Evolutionary conservation across 2,797 vertebrate species (phyloP).

Genomic region (Lepilemur ruficaudatus): DNA sequence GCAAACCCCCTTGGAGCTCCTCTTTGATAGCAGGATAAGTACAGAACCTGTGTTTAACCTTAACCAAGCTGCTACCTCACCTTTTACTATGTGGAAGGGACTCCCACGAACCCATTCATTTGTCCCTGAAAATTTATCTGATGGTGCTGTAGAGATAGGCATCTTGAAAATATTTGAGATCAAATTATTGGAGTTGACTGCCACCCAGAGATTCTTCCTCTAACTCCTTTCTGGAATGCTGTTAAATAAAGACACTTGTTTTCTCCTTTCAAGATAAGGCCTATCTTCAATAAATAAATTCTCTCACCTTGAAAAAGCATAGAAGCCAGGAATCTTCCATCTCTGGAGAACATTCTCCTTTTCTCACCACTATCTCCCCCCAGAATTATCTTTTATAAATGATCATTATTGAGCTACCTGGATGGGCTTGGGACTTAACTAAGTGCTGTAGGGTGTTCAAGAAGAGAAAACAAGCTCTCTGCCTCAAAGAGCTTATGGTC

Average conservation of each 20-base stretch:
- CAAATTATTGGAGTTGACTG: constrained; percentile 9
- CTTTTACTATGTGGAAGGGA: not conserved
- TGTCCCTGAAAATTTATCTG: constrained; percentile 10
- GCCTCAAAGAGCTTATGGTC: not conserved
- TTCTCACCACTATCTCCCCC: not conserved
- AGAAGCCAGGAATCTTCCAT: not conserved
- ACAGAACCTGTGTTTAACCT: not conserved
- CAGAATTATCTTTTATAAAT: constrained; percentile 9
- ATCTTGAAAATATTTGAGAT: constrained; percentile 32
- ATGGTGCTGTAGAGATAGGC: not conserved
- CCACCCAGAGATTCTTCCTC: not conserved
- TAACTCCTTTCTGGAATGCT: constrained; percentile 35
- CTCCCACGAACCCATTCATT: constrained; percentile 12
- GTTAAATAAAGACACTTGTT: not conserved
- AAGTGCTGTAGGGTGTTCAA: not conserved
- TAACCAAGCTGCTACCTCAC: not conserved
- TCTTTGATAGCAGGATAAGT: not conserved
- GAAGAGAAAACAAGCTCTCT: constrained; percentile 39
- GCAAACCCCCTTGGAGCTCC: not conserved
- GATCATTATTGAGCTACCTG: constrained; percentile 13
- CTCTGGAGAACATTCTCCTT: constrained; percentile 14
- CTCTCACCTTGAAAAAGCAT: constrained; percentile 29
- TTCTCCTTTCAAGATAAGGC: constrained; percentile 3
- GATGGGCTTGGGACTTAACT: constrained; percentile 7
- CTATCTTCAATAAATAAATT: constrained; percentile 7